Base-by-base conservation (phyloP, 2,797 vertebrate species). In the Botia kubotai region DNA sequence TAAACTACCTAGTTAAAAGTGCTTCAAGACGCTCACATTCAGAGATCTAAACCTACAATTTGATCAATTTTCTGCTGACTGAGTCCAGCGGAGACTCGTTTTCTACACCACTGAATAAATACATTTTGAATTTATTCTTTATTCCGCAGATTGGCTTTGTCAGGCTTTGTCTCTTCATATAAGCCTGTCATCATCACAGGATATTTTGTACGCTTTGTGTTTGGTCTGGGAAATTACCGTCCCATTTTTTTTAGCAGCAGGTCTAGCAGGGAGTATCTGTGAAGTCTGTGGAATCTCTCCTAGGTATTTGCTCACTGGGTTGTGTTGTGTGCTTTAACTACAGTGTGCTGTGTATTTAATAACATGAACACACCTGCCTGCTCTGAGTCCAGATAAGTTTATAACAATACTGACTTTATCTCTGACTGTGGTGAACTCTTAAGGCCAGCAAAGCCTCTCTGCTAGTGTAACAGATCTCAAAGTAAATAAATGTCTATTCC, bases 41-140 rank as follows among this genome's bases (percentile, higher is more conserved):
- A 52, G 14, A 52, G 10, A 52, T 17, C 2, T 17, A 52, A 52
- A 52, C 57, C 19, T 58, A 23, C 21, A 17, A 83, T 80, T 70
- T 74, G 13, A 68, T 70, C 63, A 87, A 84, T 91, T 89, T 91
- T 91, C 87, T 77, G 80, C 85, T 88, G 87, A 77, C 87, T 87
- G 83, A 79, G 81, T 88, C 73, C 86, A 86, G 87, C 85, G 0
- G 79, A 58, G 74, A 89, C 75, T 85, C 72, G 89, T 93, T 92
- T 93, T 93, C 90, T 91, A 90, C 84, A 77, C 87, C 89, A 91
- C 78, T 91, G 91, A 90, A 90, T 88, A 89, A 85, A 87, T 86
- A 91, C 89, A 91, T 92, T 82, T 50, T 62, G 36, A 21, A n/a
- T 57, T 60, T 68, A 26, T 57, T 72, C 82, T 78, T 23, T 7